Conservation (phyloP, 2,113 vertebrate genomes). For the Microtus ochrogaster region DNA sequence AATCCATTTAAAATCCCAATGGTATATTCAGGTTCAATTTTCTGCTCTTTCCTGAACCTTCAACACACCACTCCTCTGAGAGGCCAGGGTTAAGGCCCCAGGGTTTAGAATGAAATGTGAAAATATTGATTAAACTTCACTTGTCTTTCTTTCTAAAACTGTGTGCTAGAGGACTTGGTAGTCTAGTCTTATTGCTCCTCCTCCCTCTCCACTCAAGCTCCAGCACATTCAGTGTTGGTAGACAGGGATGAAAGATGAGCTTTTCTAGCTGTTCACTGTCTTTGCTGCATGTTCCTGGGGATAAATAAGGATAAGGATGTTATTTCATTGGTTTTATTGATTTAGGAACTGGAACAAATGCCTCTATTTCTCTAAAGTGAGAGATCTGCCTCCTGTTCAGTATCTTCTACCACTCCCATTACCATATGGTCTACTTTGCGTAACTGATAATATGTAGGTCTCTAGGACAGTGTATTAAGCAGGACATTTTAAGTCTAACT, state of each 20-base stretch:
- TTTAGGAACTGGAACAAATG: neutral
- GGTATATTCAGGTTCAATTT: constrained; percentile 23
- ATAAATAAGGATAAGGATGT: neutral
- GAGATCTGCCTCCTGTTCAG: neutral
- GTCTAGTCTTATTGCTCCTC: neutral
- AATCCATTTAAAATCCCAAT: constrained; percentile 18
- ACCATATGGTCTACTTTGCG: neutral
- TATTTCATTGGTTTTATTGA: neutral
- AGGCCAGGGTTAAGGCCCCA: neutral
- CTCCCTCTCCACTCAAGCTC: neutral
- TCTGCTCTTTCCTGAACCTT: neutral
- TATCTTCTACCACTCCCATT: neutral
- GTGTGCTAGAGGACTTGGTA: neutral
- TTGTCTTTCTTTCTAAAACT: neutral
- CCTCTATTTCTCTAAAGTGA: neutral
- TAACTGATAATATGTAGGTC: neutral
- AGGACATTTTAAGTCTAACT: neutral
- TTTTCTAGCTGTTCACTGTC: neutral
- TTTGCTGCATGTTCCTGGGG: neutral
- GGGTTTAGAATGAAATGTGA: neutral
- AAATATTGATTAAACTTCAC: neutral
- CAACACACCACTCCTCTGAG: neutral
- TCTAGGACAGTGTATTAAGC: neutral
- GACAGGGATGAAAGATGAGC: neutral
- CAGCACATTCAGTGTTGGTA: neutral